phyloP scores from a whole-genome alignment of 2,888 invertebrate genomes.

The Orchestes rusci region DNA sequence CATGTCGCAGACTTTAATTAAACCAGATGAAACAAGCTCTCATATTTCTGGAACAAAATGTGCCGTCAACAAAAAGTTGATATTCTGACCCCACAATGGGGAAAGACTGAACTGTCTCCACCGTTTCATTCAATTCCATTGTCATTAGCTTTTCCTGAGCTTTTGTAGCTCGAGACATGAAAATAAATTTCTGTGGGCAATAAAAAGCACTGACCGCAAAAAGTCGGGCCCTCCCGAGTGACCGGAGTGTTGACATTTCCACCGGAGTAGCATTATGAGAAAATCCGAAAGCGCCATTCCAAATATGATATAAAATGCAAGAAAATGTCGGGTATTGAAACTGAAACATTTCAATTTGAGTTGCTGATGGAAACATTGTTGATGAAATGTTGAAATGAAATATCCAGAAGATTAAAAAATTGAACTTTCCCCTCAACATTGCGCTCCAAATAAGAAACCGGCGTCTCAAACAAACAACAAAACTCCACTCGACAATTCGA shows the following conservation, averaged over 20 bases:
- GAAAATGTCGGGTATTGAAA: too few relatives aligned
- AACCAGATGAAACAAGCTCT: too few relatives aligned
- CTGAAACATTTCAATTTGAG: too few relatives aligned
- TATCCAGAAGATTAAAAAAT: too few relatives aligned
- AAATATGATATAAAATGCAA: conserved; percentile 28
- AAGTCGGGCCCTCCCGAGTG: conserved; percentile 20
- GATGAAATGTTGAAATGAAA: too few relatives aligned
- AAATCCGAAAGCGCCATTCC: conserved; percentile 27
- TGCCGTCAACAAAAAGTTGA: conserved; percentile 6
- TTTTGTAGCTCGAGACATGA: conserved; percentile 17
- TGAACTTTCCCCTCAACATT: too few relatives aligned
- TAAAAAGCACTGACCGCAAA: conserved; percentile 24
- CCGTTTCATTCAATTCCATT: conserved; percentile 21
- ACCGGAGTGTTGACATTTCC: conserved; percentile 26
- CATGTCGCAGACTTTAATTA: too few relatives aligned
- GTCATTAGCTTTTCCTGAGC: conserved; percentile 20
- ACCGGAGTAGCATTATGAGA: conserved; percentile 24
- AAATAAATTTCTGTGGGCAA: conserved; percentile 24
- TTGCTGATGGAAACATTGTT: too few relatives aligned
- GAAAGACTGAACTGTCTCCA: conserved; percentile 13
- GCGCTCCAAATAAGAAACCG: too few relatives aligned
- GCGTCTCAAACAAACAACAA: too few relatives aligned
- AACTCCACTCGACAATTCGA: too few relatives aligned
- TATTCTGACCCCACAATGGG: conserved; percentile 2
- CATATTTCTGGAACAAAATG: conserved; percentile 1